A percentile compares a stretch with the other conserved stretches of the same genome.
Conservation (phyloP, 2,888 invertebrate species). For the Yponomeuta plumbellus region DNA sequence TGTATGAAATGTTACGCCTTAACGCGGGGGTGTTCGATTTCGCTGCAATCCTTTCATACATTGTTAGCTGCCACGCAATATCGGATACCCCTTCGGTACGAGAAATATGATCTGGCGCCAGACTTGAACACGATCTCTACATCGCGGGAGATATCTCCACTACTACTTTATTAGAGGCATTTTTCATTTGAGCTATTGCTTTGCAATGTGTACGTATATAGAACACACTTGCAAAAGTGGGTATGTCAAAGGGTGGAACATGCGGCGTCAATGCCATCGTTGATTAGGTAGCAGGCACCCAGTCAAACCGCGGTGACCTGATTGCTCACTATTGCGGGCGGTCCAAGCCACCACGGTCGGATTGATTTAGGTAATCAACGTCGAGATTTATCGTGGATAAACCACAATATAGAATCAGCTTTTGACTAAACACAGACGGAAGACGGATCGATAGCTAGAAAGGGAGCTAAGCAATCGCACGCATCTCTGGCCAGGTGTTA, state of each 20-base stretch:
- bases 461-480: constrained; percentile 26
- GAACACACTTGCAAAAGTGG: too few relatives aligned
- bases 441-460: neutral
- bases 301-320: neutral
- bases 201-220: too few relatives aligned
- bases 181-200: neutral
- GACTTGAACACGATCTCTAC: constrained; percentile 15
- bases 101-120: constrained; percentile 49
- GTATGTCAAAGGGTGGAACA: neutral
- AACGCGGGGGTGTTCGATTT: neutral
- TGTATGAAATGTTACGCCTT: neutral
- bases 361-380: neutral
- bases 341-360: neutral
- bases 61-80: neutral
- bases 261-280: neutral
- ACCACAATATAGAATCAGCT: neutral
- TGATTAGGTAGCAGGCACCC: neutral
- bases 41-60: constrained; percentile 1
- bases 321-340: constrained; percentile 7
- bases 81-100: neutral
- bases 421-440: neutral
- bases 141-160: constrained; percentile 15
- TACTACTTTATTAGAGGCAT: constrained; percentile 7
- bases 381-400: neutral
- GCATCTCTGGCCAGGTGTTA: constrained; percentile 49